Evolutionary conservation across 2,113 vertebrate species (phyloP).

Genomic region (Hydrolagus affinis): DNA sequence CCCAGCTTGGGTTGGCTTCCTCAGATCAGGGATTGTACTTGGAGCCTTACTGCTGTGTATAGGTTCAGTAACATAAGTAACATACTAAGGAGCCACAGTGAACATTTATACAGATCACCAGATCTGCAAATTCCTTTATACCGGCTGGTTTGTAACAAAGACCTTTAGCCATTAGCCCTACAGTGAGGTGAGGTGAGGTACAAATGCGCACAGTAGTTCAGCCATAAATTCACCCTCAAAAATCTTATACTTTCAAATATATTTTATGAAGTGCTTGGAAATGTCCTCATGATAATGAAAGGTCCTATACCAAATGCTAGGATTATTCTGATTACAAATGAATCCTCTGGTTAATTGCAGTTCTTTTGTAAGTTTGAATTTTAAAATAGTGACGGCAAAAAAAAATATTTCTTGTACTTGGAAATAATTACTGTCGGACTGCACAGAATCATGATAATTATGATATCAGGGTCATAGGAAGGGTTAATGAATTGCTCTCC

Average conservation of each 20-base stretch:
- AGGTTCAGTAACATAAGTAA: too few species aligned
- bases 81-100: too few species aligned
- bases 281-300: too few species aligned
- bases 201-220: not conserved
- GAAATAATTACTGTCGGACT: not conserved
- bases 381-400: not conserved
- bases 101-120: too few species aligned
- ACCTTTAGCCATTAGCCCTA: not conserved
- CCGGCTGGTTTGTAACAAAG: not conserved
- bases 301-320: too few species aligned
- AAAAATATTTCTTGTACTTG: not conserved
- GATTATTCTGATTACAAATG: too few species aligned
- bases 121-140: not conserved
- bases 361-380: not conserved
- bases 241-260: not conserved
- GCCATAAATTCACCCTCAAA: not conserved
- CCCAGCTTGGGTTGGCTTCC: too few species aligned
- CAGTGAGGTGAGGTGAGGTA: too few species aligned
- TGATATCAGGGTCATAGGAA: not conserved
- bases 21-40: too few species aligned
- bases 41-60: too few species aligned
- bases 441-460: slow-evolving; percentile 8
- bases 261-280: slow-evolving; percentile 1
- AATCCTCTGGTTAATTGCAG: not conserved
- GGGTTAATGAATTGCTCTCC: not conserved